phyloP scores from a whole-genome alignment of 2,797 vertebrate species.

The Apogon talboti region DNA sequence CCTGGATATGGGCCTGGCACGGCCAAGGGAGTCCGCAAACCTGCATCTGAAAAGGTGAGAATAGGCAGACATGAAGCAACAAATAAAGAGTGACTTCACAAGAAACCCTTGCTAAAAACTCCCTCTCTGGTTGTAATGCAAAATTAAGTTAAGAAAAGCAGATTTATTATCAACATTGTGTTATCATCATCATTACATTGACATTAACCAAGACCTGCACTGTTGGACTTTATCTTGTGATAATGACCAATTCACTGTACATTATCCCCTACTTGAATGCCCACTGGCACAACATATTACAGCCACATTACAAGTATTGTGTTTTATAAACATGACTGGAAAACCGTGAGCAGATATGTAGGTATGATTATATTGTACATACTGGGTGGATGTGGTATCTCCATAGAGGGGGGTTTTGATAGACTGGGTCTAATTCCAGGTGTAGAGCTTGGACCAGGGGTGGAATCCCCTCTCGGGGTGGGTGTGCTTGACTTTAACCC shows the following conservation, averaged over 20 bases:
- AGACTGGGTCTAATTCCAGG: conserved; percentile 91
- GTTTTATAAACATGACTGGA: too few species aligned
- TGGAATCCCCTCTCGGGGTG: conserved; percentile 93
- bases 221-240: too few species aligned
- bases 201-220: too few species aligned
- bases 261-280: neutral
- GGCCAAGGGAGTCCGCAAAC: conserved; percentile 91
- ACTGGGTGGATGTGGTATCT: conserved; percentile 93
- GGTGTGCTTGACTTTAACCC: conserved; percentile 94
- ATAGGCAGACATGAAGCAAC: neutral
- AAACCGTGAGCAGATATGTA: neutral
- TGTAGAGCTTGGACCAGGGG: conserved; percentile 91
- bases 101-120: neutral
- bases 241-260: too few species aligned
- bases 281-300: neutral
- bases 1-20: conserved; percentile 92
- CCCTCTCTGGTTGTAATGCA: neutral
- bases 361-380: conserved; percentile 50
- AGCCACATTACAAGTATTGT: neutral
- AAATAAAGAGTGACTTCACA: neutral
- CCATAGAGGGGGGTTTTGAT: conserved; percentile 92
- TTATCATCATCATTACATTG: too few species aligned
- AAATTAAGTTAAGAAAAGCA: conserved; percentile 5
- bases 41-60: conserved; percentile 83
- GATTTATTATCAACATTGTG: neutral